Base-by-base conservation (phyloP, 2,888 invertebrate species). In the Ophion ventricosus region DNA sequence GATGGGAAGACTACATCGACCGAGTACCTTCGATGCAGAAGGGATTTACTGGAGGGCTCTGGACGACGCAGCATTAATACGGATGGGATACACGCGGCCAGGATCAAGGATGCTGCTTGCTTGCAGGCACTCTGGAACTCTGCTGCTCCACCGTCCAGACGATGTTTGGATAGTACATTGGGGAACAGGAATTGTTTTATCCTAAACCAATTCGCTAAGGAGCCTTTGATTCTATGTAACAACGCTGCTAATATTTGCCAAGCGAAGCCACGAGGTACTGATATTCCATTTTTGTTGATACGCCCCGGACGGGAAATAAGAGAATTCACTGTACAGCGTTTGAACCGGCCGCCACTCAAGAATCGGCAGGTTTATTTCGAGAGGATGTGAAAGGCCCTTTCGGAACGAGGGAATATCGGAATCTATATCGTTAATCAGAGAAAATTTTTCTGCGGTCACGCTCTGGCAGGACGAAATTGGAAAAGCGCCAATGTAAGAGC, bases 381-480 rank as follows among this genome's bases (percentile, higher is more conserved):
- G 25, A 57, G 81, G 74, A 84, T 49, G 69, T 69, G 54, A 84
- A 78, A 74, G 69, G 74, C 64, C 59, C 82, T 84, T 83, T 85
- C 75, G 56, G 67, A 80, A 66, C 29, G 82, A 80, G 73, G 69
- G 40, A 75, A 89, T 90, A 90, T 89, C 87, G 90, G 90, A 90
- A 91, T 88, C 89, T 88, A 91, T 91, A 90, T 90, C 90, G 90
- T 90, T 90, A 91, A 92, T 92, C 90, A 92, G 90, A 88, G 87
- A 90, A 90, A 91, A 91, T 90, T 90, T 90, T 90, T 89, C 43
- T 87, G 91, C 87, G 91, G 90, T 90, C 89, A 88, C 88, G 89
- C 88, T 91, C 73, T 75, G 90, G 89, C 90, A 88, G 86, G 82
- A 87, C 87, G 88, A 87, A 87, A 87, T 91, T 92, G 92, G 92